These are phyloP conservation scores for Perccottus glenii DNA, from an alignment of 2,113 vertebrate species.

Conservation along the genomic window DNA sequence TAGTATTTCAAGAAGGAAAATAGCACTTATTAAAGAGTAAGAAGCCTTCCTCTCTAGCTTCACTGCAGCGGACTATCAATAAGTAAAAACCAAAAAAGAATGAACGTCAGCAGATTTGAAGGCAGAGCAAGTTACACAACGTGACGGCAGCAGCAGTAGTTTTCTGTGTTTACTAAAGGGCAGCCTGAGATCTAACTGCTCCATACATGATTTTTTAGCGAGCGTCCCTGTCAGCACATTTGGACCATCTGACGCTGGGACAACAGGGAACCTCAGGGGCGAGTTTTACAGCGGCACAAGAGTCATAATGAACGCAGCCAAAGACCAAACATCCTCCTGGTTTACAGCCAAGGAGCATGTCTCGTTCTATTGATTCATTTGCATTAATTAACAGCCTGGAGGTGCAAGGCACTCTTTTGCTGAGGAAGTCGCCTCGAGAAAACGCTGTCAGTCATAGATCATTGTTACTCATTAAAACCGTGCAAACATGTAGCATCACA, in stretches of 20 bases:
- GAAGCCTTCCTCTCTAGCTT: conserved; percentile 14
- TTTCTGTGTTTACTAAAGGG: conserved; percentile 32
- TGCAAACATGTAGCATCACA: conserved; percentile 1
- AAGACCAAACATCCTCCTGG: conserved; percentile 3
- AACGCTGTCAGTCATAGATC: conserved; percentile 22
- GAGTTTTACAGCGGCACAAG: conserved; percentile 14
- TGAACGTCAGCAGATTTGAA: conserved; percentile 44
- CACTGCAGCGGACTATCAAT: conserved; percentile 32
- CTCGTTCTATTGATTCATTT: conserved; percentile 42
- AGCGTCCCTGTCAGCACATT: conserved; percentile 42
- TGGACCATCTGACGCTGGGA: conserved; percentile 41
- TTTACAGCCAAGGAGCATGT: conserved; percentile 7
- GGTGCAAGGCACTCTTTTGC: conserved; percentile 10
- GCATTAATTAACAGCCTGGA: conserved; percentile 35
- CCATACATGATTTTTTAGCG: conserved; percentile 10
- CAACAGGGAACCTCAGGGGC: conserved; percentile 30
- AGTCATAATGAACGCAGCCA: conserved; percentile 17
- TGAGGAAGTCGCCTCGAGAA: conserved; percentile 15
- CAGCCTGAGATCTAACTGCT: conserved; percentile 7
- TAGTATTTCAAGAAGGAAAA: conserved; percentile 38
- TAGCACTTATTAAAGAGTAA: conserved; percentile 36
- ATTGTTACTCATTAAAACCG: conserved; percentile 35
- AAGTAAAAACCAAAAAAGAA: conserved; percentile 20
- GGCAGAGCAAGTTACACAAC: conserved; percentile 14
- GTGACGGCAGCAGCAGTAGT: conserved; percentile 2